Evolutionary conservation across 1,140 invertebrate genomes (phyloP).

Genomic region (Temnothorax curvispinosus): DNA sequence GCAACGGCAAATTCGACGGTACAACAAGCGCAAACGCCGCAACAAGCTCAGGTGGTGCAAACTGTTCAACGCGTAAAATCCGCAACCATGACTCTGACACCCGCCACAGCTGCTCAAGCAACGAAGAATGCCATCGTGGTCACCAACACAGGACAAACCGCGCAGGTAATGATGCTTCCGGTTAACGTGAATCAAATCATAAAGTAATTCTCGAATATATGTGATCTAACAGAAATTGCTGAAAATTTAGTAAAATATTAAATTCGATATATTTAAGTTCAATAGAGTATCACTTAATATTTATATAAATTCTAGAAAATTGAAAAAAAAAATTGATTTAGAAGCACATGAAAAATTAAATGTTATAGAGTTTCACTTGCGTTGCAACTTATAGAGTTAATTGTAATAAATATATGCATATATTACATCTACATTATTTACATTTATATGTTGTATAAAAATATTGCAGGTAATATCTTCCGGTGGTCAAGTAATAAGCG

Average conservation of each 20-base stretch:
- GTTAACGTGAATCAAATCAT: neutral
- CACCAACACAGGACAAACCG: conserved; percentile 81
- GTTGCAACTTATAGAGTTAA: neutral
- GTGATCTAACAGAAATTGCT: too few relatives aligned
- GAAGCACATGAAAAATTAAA: conserved; percentile 12
- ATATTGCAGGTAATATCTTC: conserved; percentile 85
- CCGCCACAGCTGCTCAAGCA: conserved; percentile 68
- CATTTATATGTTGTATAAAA: conserved; percentile 10
- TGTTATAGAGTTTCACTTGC: neutral
- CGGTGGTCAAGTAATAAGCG: conserved; percentile 80
- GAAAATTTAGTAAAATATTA: neutral
- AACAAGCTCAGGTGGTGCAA: conserved; percentile 71
- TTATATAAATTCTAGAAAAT: conserved; percentile 8
- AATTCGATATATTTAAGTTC: conserved; percentile 11
- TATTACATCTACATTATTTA: neutral
- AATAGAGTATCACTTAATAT: neutral
- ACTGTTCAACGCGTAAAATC: conserved; percentile 75
- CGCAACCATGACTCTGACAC: conserved; percentile 68
- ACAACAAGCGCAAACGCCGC: conserved; percentile 66
- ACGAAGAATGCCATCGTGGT: conserved; percentile 81
- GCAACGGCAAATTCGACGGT: conserved; percentile 51
- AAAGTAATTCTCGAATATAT: too few relatives aligned
- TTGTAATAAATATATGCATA: neutral
- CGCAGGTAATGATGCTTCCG: conserved; percentile 73
- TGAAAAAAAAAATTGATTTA: conserved; percentile 10